These are phyloP conservation scores for Prochilodus magdalenae DNA, from an alignment of 2,113 vertebrate species.

Conservation along the genomic window DNA sequence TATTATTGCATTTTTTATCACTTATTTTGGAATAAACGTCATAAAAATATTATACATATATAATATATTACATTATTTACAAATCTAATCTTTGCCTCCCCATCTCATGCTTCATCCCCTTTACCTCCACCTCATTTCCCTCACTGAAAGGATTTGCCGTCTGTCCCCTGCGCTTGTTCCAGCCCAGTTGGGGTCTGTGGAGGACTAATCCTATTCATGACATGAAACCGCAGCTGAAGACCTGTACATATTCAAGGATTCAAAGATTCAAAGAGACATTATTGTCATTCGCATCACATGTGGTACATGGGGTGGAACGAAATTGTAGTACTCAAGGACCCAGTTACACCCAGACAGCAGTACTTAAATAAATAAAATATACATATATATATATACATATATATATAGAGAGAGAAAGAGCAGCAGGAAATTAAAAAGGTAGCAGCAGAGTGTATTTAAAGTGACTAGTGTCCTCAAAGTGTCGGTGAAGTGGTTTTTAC, in stretches of 20 bases:
- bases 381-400: no score
- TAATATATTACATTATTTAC: conserved; percentile 5
- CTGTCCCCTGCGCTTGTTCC: conserved; percentile 56
- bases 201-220: conserved; percentile 58
- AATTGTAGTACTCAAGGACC: no score
- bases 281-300: no score
- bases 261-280: no score
- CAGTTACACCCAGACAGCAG: no score
- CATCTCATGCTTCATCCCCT: conserved; percentile 34
- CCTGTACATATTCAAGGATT: not conserved
- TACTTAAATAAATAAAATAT: no score
- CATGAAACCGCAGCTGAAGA: conserved; percentile 48
- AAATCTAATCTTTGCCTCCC: conserved; percentile 47
- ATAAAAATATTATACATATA: not conserved
- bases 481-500: no score
- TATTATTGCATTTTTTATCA: not conserved
- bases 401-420: no score
- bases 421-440: no score
- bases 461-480: no score
- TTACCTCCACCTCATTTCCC: conserved; percentile 21
- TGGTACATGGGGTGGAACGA: no score
- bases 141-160: conserved; percentile 68
- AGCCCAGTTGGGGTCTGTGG: conserved; percentile 50
- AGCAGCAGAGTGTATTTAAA: no score
- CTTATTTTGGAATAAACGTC: not conserved